These are phyloP conservation scores for Tamias sibiricus DNA, from an alignment of 2,113 vertebrate genomes.

Conservation along the genomic window DNA sequence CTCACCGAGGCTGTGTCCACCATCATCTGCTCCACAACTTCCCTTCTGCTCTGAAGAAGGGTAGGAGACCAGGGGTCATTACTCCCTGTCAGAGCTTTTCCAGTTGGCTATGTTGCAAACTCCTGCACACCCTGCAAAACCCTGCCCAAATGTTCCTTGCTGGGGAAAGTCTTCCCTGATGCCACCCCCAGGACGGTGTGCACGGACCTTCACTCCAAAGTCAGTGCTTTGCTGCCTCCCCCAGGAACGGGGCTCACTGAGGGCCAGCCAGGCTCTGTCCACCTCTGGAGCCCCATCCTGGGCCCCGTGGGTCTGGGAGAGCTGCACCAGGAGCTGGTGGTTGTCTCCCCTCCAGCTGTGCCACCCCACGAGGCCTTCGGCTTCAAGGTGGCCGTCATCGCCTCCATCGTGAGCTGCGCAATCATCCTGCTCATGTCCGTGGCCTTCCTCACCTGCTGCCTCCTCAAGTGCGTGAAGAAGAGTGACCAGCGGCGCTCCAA, in stretches of 20 bases:
- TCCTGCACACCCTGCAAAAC: not conserved
- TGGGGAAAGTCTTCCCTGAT: not conserved
- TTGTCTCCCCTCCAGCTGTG: slow-evolving; percentile 87
- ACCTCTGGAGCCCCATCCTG: not conserved
- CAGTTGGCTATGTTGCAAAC: not conserved
- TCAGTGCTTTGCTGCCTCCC: not conserved
- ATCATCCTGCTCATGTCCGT: slow-evolving; percentile 95
- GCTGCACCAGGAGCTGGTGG: not conserved
- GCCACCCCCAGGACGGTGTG: not conserved
- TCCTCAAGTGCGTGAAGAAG: slow-evolving; percentile 91
- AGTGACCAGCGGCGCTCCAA: slow-evolving; percentile 85
- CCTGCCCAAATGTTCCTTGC: not conserved
- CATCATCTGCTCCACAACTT: not conserved
- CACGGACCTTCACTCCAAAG: not conserved
- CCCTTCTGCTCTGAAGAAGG: not conserved
- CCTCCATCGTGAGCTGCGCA: slow-evolving; percentile 93
- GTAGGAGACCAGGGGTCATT: not conserved
- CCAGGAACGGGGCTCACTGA: not conserved
- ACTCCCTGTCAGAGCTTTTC: not conserved
- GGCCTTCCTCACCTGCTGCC: slow-evolving; percentile 95
- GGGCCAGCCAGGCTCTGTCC: not conserved
- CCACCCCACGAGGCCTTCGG: slow-evolving; percentile 89
- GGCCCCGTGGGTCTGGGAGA: not conserved
- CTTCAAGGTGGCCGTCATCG: slow-evolving; percentile 93
- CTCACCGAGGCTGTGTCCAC: not conserved